Percentiles rank a stretch among this genome's conserved stretches.
phyloP scores from a whole-genome alignment of 2,888 invertebrate genomes.

The Agapetus fuscipes region DNA sequence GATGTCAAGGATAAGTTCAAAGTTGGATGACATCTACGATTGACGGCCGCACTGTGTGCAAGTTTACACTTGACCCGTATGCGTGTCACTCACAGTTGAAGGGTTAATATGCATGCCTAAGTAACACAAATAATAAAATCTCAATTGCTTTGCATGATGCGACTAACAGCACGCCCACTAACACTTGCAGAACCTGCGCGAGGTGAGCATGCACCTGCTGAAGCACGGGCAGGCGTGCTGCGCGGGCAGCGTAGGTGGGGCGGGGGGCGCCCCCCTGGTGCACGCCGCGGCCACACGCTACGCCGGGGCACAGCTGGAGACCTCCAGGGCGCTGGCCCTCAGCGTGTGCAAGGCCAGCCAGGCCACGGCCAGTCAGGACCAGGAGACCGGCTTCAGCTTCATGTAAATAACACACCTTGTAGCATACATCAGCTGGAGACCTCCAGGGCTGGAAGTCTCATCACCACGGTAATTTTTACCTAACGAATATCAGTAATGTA shows the following conservation, averaged over 20 bases:
- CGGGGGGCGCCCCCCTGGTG: slow-evolving; percentile 37
- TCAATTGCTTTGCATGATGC: too few relatives aligned
- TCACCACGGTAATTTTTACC: too few relatives aligned
- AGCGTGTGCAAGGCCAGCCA: slow-evolving; percentile 60
- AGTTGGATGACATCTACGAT: too few relatives aligned
- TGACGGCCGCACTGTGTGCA: too few relatives aligned
- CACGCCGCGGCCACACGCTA: slow-evolving; percentile 76
- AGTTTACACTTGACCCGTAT: neutral
- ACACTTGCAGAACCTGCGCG: slow-evolving; percentile 63
- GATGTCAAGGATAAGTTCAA: too few relatives aligned
- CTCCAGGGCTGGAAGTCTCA: too few relatives aligned
- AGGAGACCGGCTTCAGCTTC: slow-evolving; percentile 66
- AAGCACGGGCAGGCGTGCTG: slow-evolving; percentile 43
- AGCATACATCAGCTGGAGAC: neutral
- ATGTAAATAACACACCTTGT: slow-evolving; percentile 55
- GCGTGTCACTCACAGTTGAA: neutral
- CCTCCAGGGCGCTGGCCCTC: slow-evolving; percentile 67
- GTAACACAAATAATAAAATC: too few relatives aligned
- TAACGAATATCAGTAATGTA: too few relatives aligned
- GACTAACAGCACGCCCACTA: neutral
- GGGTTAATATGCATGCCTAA: neutral
- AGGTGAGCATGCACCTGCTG: slow-evolving; percentile 72
- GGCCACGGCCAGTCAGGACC: slow-evolving; percentile 56
- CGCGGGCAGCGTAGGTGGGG: slow-evolving; percentile 5
- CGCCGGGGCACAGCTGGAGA: slow-evolving; percentile 72